Base-by-base conservation (phyloP, 1,140 invertebrate species). In the Drosophila azteca region DNA sequence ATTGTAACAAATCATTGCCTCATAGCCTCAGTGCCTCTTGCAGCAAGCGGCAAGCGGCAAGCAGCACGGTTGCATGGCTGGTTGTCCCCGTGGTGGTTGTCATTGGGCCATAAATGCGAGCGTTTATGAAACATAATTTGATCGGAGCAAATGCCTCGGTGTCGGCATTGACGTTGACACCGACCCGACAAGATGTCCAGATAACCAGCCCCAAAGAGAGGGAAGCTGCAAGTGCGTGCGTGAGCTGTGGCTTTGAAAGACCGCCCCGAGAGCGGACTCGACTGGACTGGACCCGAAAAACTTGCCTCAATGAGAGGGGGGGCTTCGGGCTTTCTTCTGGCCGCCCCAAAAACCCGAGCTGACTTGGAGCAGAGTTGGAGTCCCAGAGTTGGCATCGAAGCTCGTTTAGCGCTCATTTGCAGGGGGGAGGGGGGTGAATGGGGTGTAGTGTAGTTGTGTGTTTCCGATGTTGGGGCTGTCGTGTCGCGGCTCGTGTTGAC, bases 91-190 rank as follows among this genome's bases (percentile, higher is more conserved):
- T 49, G 17, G 17, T 76, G 58, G 53, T 60, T 63, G 70, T 64
- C 78, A 78, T 62, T 66, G 61, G 61, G 66, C 81, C 73, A 82
- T 82, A 87, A 87, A 87, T 79, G 83, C 78, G 78, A 88, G 77
- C 83, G 79, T 88, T 88, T 88, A 88, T 88, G 83, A 88, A 88
- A 88, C 83, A 88, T 88, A 88, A 88, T 88, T 88, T 88, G 83
- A 88, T 88, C 83, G 67, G 68, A 60, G 49, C 83, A 87, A 85
- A 85, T 85, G 78, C 82, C 70, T 75, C 50, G 57, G 48, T 87
- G 81, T 77, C 81, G 77, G 45, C 78, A 64, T 64, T 77, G 69
- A 75, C 74, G 77, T 78, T 77, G 81, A 79, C 78, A 87, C 53
- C 59, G 68, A 26, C 41, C 50, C 57, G 61, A 61, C 59, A 51